Percentiles rank a stretch among this genome's conserved stretches.
These are phyloP conservation scores for Albula glossodonta DNA, from an alignment of 2,113 vertebrate genomes.

Conservation along the genomic window DNA sequence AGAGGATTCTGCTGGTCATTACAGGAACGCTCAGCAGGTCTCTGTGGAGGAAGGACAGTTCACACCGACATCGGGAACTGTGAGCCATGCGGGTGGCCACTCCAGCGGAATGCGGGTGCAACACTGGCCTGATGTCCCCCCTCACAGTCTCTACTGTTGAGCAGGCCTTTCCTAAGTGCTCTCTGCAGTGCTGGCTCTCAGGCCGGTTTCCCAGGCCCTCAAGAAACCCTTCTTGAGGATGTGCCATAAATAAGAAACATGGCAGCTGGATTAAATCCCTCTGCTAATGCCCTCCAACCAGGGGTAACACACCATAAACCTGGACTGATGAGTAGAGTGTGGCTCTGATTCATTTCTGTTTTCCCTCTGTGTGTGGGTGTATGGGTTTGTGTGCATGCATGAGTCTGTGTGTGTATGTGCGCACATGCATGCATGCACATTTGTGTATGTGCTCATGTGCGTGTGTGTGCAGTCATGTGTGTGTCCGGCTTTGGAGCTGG, in stretches of 20 bases:
- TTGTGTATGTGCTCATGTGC: neutral
- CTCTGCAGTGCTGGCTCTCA: neutral
- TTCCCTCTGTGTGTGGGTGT: neutral
- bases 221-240: neutral
- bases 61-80: neutral
- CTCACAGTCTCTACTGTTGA: neutral
- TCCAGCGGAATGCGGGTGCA: neutral
- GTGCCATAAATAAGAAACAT: neutral
- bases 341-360: neutral
- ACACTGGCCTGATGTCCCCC: neutral
- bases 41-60: neutral
- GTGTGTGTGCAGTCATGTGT: neutral
- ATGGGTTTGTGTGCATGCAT: neutral
- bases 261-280: neutral
- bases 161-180: neutral
- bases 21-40: neutral
- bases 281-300: neutral
- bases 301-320: neutral
- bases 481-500: too few species aligned
- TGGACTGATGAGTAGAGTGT: neutral
- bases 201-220: neutral
- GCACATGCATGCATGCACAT: neutral
- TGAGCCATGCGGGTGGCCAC: neutral
- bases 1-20: neutral
- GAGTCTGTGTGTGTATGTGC: too few species aligned